Base-by-base conservation (phyloP, 2,888 invertebrate species). In the Dynastes tityus region DNA sequence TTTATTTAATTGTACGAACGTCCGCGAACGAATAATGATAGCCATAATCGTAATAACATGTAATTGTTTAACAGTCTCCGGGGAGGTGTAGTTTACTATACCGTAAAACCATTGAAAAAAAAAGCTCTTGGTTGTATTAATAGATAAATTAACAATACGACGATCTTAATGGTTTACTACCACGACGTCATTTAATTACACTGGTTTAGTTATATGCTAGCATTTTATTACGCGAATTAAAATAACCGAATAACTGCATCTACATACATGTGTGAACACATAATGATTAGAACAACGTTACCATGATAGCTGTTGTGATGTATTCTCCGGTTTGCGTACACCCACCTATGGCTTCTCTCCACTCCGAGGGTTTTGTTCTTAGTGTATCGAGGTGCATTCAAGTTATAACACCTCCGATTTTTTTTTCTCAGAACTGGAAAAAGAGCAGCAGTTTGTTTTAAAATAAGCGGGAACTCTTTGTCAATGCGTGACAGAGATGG, bases 1-100 rank as follows among this genome's bases (percentile, higher is more conserved):
- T 55, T 37, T 53, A 71, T 71, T 71, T 71, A 71, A 71, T 71
- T 71, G 71, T 71, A 37, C 29, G 71, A 53, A 53, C 53, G 71
- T 71, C 71, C 55, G 55, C n/a, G 55, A 32, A 37, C 55, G 37
- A 55, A 32, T 71, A 58, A 71, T 55, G 32, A 71, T 16, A 53
- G 71, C 55, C 6, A 53, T 71, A 71, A 71, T 71, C 32, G 16
- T 32, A 55, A 71, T 71, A 71, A 32, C 55, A 71, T 71, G 71
- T 71, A 71, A 71, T 71, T 71, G 71, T 71, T 71, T 55, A 55
- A 71, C 55, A 55, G 71, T 53, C 32, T 37, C 37, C 32, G 32
- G 71, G 16, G 71, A 71, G 55, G 55, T 55, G 55, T 71, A 55
- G 55, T 16, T 55, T 71, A 71, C n/a, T 45, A 45, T 55, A 29